Base-by-base conservation (phyloP, 2,888 invertebrate species). In the Tiliacea aurago region DNA sequence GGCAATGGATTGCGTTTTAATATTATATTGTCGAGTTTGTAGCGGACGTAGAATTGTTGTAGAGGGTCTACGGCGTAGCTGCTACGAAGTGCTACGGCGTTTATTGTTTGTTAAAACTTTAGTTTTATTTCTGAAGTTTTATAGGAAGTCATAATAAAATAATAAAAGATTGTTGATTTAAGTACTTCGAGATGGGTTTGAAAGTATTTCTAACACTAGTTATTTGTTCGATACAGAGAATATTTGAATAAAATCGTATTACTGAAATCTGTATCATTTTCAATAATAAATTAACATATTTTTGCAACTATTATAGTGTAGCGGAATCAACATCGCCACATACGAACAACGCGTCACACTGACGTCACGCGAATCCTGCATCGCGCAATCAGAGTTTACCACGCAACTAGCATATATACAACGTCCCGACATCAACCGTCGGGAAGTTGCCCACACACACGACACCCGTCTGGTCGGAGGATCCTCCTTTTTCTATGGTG, bases 11-110 rank as follows among this genome's bases (percentile, higher is more conserved):
- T 77, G 56, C 62, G 63, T 75, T 76, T 51, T 15, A 73, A 76
- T 76, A 70, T 62, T 59, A 71, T 66, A 61, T 58, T 59, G 47
- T 71, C 53, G 43, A 33, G 28, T 65, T 71, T 28, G 69, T 76
- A 78, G 74, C 37, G 20, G 23, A 47, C 13, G 43, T 61, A 65
- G 49, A 28, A 49, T 62, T 64, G 33, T 70, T 45, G 68, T 71
- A 83, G 77, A 47, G 20, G 49, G 33, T 55, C 69, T 83, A 83
- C 83, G 73, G 51, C 83, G 80, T 83, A 83, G 78, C 58, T 11
- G 78, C 71, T 77, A 78, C 71, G 63, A 49, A 20, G 51, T 59
- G 65, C 80, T 73, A 77, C 80, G 63, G 0, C 6, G 10, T 53
- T 28, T 13, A 20, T n/a, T 47, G 10, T 51, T 55, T 11, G 13